Conservation (phyloP, 2,797 vertebrate species). For the Sebastes hubbsi region DNA sequence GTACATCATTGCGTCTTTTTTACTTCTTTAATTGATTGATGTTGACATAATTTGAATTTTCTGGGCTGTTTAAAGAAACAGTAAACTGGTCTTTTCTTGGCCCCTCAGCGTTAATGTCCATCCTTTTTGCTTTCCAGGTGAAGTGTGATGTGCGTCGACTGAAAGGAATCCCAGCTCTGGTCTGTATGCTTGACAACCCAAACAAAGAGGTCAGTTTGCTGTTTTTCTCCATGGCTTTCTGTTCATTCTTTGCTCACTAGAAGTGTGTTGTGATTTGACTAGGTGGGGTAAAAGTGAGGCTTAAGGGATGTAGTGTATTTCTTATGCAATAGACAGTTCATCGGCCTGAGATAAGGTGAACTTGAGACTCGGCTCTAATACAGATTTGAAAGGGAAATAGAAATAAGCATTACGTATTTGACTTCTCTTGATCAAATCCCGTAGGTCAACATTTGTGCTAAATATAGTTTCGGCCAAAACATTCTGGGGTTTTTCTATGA, state of each 20-base stretch:
- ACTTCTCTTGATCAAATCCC: conserved; percentile 32
- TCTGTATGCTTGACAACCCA: conserved; percentile 93
- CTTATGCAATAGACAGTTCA: not conserved
- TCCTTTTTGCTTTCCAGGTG: conserved; percentile 65
- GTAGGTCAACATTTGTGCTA: conserved; percentile 54
- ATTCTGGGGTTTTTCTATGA: conserved; percentile 36
- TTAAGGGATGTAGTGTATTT: conserved; percentile 30
- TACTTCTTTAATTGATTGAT: not conserved
- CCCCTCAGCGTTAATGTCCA: not conserved
- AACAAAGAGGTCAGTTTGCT: conserved; percentile 88
- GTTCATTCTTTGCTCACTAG: not conserved
- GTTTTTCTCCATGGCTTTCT: not conserved
- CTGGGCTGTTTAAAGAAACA: not conserved
- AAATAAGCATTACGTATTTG: conserved; percentile 29
- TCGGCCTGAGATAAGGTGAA: not conserved
- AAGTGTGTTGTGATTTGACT: conserved; percentile 22
- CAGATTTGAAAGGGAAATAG: conserved; percentile 4
- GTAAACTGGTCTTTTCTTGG: not conserved
- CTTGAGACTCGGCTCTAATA: conserved; percentile 5
- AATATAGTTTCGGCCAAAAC: conserved; percentile 43
- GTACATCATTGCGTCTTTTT: not conserved
- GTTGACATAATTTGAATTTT: not conserved
- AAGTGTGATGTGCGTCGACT: conserved; percentile 84
- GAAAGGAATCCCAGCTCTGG: conserved; percentile 94
- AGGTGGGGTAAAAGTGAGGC: not conserved